Base-by-base conservation (phyloP, 2,113 vertebrate species). In the Protomyctophum bolini region DNA sequence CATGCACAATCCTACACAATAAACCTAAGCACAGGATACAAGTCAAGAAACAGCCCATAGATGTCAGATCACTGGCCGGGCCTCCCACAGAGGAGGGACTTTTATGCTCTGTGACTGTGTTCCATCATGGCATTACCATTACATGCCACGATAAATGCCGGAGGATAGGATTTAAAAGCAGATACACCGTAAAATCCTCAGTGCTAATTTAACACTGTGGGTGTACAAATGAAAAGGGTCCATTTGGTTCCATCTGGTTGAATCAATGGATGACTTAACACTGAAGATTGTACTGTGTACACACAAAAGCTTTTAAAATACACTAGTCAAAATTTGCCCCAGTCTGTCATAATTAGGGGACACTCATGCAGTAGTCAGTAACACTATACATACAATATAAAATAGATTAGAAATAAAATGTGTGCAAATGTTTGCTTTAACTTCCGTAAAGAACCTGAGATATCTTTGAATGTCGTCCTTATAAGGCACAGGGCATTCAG, bases 401-500 rank as follows among this genome's bases (percentile, higher is more conserved):
- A 41, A 41, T 41, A 41, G 33, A 41, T 41, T 41, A 41, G 33
- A 41, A 41, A 41, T 0, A 1, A 41, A 41, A 41, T 4, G 3
- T 41, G 33, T 41, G 33, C 33, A 41, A 41, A 41, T 41, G 33
- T 41, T 1, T 41, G 33, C 33, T 41, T 41, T 41, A 41, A 41
- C 33, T 41, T 41, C 33, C 5, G 33, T 41, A 6, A 41, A 41
- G 3, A 41, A 41, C 33, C 33, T 41, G 33, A n/a, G 52, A n/a
- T 10, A 15, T 6, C 5, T 21, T 50, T 58, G 14, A 61, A 70
- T 68, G 50, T 50, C 66, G 65, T 72, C 75, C 76, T 65, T 55
- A 48, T 65, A 86, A 83, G 73, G 80, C 69, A 70, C 51, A 8
- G 66, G 72, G 71, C 45, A 55, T 10, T 9, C 21, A 41, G 33